Conservation (phyloP, 2,888 invertebrate species). For the Lamellibrachia columna region DNA sequence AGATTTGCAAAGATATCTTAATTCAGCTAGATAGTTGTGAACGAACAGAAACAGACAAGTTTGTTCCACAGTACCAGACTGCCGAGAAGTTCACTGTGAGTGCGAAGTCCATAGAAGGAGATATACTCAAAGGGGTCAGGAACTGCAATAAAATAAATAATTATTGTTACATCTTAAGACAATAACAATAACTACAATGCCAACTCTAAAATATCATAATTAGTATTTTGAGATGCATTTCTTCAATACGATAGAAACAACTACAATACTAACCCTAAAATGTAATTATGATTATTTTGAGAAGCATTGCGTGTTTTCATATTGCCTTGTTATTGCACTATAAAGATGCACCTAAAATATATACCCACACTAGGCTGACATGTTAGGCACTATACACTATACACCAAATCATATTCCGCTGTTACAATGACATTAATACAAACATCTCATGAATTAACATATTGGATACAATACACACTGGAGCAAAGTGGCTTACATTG, state of each 20-base stretch:
- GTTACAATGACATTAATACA: too few relatives aligned
- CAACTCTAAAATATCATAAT: not conserved
- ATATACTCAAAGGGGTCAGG: constrained; percentile 85
- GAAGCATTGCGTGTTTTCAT: too few relatives aligned
- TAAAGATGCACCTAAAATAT: too few relatives aligned
- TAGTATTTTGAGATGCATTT: too few relatives aligned
- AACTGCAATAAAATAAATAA: constrained; percentile 63
- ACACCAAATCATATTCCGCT: too few relatives aligned
- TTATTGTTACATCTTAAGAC: not conserved
- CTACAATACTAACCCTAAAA: not conserved
- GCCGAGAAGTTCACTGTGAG: constrained; percentile 75
- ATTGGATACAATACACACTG: too few relatives aligned
- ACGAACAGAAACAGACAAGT: not conserved
- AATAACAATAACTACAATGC: not conserved
- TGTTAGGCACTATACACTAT: too few relatives aligned
- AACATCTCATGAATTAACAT: too few relatives aligned
- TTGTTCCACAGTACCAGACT: not conserved
- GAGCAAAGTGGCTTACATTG: too few relatives aligned
- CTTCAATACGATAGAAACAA: not conserved
- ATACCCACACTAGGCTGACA: too few relatives aligned
- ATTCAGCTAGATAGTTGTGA: not conserved
- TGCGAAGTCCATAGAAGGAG: constrained; percentile 89
- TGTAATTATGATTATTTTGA: not conserved
- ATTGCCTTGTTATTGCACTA: too few relatives aligned
- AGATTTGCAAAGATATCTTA: constrained; percentile 18